Base-by-base conservation (phyloP, 1,140 invertebrate species). In the Drosophila yakuba region DNA sequence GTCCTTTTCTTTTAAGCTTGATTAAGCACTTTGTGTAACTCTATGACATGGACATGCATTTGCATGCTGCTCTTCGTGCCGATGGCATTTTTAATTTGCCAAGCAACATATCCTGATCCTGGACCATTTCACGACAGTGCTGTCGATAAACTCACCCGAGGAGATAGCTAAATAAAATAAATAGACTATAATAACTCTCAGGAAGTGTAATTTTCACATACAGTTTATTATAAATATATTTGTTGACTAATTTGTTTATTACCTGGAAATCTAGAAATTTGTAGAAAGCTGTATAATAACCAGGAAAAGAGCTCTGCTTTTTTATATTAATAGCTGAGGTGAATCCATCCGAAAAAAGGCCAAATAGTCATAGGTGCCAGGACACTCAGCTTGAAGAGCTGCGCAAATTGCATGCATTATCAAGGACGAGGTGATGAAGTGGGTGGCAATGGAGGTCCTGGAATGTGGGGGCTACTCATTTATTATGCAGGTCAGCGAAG, bases 21-120 rank as follows among this genome's bases (percentile, higher is more conserved):
- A 88, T 88, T 83, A 88, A 89, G 84, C 84, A 88, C 84, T 88
- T 88, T 88, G 83, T 89, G 84, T 89, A 83, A 88, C 80, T 83
- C 79, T 78, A 89, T 82, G 79, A 88, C 76, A 88, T 76, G 84
- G 79, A 88, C 66, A 88, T 89, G 66, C 63, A 72, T 63, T 75
- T 69, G 62, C 63, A 77, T 77, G 64, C 58, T 61, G 59, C 57
- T 47, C 55, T 58, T 41, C 59, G 51, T 71, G 60, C 79, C 80
- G 71, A 71, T 80, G 84, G 84, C 80, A 89, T 89, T 89, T 89
- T 89, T 83, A 89, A 89, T 89, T 89, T 89, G 62, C 74, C 56
- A 64, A 54, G 54, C 73, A 63, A 50, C 67, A 57, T 58, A 71
- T 58, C 20, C 64, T 28, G 67, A 71, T 71, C 67, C 67, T 4